Evolutionary conservation across 2,113 vertebrate genomes (phyloP).

Genomic region (Tonatia bakeri): DNA sequence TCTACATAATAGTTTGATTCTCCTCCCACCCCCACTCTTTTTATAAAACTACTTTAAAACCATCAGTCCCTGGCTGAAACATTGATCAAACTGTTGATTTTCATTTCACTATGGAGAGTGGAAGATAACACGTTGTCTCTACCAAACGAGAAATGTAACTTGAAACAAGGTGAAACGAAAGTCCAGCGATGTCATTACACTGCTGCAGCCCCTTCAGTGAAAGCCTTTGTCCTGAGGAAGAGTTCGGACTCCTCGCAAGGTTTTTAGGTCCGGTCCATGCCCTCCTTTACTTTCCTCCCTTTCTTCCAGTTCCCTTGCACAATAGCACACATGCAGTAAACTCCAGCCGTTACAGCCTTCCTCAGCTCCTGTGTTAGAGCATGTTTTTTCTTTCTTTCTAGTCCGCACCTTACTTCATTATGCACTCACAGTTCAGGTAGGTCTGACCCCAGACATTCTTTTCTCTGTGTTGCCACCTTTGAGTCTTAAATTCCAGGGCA

Average conservation of each 20-base stretch:
- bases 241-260: not conserved
- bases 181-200: not conserved
- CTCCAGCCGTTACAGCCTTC: not conserved
- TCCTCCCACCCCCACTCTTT: not conserved
- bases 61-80: not conserved
- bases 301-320: not conserved
- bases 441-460: not conserved
- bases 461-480: not conserved
- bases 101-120: not conserved
- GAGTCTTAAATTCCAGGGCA: not conserved
- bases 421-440: not conserved
- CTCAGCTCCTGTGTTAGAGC: not conserved
- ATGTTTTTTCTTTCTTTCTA: not conserved
- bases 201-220: not conserved
- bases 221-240: not conserved
- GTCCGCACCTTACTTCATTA: not conserved
- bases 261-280: not conserved
- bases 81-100: not conserved
- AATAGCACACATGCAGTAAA: not conserved
- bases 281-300: not conserved
- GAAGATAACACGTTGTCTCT: not conserved
- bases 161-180: not conserved
- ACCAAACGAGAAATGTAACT: not conserved
- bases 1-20: not conserved
- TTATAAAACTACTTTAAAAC: constrained; percentile 8